Evolutionary conservation across 1,140 invertebrate genomes (phyloP).

Genomic region (Bombus picipes): DNA sequence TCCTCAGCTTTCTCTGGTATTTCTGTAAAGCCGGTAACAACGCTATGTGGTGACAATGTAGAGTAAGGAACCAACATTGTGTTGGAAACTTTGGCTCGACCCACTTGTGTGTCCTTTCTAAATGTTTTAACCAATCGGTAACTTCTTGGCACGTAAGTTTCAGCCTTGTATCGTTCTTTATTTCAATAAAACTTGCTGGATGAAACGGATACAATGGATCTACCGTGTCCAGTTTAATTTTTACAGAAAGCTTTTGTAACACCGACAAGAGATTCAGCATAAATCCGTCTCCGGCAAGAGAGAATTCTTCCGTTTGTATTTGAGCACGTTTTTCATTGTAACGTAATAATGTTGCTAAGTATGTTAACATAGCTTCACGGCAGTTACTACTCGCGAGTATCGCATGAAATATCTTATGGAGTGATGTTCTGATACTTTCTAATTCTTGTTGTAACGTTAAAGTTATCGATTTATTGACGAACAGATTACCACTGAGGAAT

Average conservation of each 20-base stretch:
- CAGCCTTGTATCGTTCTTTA: conserved; percentile 93
- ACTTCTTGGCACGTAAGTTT: conserved; percentile 92
- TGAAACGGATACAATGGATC: conserved; percentile 95
- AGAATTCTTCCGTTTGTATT: conserved; percentile 93
- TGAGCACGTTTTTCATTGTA: conserved; percentile 94
- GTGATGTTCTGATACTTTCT: conserved; percentile 87
- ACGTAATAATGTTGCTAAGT: conserved; percentile 89
- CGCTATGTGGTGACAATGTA: conserved; percentile 96
- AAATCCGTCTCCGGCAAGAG: conserved; percentile 95
- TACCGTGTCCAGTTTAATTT: conserved; percentile 92
- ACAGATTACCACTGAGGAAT: conserved; percentile 84
- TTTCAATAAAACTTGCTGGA: conserved; percentile 88
- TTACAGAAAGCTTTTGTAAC: conserved; percentile 92
- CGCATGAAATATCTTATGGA: conserved; percentile 92
- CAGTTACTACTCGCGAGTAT: conserved; percentile 91
- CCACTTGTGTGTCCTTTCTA: conserved; percentile 85
- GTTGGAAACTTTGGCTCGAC: conserved; percentile 95
- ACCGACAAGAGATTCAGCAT: conserved; percentile 96
- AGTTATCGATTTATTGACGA: conserved; percentile 85
- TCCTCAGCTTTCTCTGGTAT: conserved; percentile 91
- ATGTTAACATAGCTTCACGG: conserved; percentile 90
- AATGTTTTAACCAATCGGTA: conserved; percentile 87
- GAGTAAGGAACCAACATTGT: conserved; percentile 97
- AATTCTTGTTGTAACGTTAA: conserved; percentile 88
- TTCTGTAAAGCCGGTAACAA: conserved; percentile 94